phyloP scores from a whole-genome alignment of 2,888 invertebrate genomes.

The Axea sp. region DNA sequence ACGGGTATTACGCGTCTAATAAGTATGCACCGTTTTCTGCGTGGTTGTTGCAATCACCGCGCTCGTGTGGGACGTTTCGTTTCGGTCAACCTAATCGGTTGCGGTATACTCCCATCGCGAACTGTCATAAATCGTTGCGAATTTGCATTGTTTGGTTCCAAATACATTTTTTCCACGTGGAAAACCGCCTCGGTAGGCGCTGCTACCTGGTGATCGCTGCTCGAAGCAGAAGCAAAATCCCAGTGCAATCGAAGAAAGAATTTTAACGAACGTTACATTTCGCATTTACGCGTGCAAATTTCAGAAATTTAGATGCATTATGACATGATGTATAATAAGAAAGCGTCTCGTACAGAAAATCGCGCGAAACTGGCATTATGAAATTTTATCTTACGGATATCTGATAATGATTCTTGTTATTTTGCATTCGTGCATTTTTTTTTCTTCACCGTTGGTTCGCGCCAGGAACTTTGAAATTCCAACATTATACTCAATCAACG shows the following conservation, averaged over 20 bases:
- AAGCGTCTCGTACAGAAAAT: too few species aligned
- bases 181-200: neutral
- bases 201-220: slow-evolving; percentile 4
- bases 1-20: slow-evolving; percentile 49
- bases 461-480: slow-evolving; percentile 4
- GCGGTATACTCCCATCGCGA: slow-evolving; percentile 28
- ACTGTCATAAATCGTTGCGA: slow-evolving; percentile 19
- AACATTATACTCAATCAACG: slow-evolving; percentile 14
- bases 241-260: too few species aligned
- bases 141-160: slow-evolving; percentile 28
- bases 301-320: too few species aligned
- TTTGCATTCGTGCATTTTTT: too few species aligned
- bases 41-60: slow-evolving; percentile 36
- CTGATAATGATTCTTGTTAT: too few species aligned
- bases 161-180: neutral
- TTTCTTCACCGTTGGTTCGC: neutral
- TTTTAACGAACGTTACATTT: too few species aligned
- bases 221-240: too few species aligned
- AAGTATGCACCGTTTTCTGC: slow-evolving; percentile 51
- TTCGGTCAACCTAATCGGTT: slow-evolving; percentile 42
- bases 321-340: too few species aligned
- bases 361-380: too few species aligned
- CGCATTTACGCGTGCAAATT: too few species aligned
- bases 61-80: slow-evolving; percentile 37
- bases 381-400: too few species aligned